Evolutionary conservation across 2,113 vertebrate genomes (phyloP).

Genomic region (Eulacestoma nigropectus): DNA sequence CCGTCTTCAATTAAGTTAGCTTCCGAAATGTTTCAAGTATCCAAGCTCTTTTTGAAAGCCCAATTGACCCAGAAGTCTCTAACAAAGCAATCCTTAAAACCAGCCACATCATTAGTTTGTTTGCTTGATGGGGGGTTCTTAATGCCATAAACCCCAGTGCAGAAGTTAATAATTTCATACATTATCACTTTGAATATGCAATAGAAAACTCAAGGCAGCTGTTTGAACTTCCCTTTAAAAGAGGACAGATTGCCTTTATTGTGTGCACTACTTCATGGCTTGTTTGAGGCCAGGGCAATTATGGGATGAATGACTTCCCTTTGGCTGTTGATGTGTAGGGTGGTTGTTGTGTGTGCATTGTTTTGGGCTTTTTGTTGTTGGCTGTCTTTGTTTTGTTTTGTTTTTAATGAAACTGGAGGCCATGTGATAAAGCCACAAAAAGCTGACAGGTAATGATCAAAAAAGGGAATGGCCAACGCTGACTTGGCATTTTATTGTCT

Average conservation of each 20-base stretch:
- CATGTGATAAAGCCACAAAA: constrained; percentile 56
- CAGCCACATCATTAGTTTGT: constrained; percentile 39
- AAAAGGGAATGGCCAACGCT: constrained; percentile 43
- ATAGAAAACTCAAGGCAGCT: constrained; percentile 85
- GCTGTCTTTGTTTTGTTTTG: constrained; percentile 26
- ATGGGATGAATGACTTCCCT: constrained; percentile 87
- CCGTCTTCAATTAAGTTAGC: constrained; percentile 63
- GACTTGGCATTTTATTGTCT: constrained; percentile 62
- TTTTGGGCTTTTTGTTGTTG: constrained; percentile 52
- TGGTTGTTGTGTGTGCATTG: constrained; percentile 50
- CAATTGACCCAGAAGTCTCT: constrained; percentile 53
- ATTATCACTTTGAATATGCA: constrained; percentile 79
- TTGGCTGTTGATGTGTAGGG: constrained; percentile 74
- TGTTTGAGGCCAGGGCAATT: constrained; percentile 89
- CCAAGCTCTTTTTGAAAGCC: constrained; percentile 52
- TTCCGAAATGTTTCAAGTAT: constrained; percentile 56
- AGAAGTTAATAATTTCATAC: constrained; percentile 63
- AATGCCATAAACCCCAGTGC: constrained; percentile 63
- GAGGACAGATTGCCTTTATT: constrained; percentile 82
- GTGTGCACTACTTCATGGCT: constrained; percentile 76
- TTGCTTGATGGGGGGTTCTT: constrained; percentile 53
- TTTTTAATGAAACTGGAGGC: constrained; percentile 41
- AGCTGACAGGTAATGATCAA: constrained; percentile 51
- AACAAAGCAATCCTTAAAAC: constrained; percentile 60
- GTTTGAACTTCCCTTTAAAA: constrained; percentile 78